Percentiles rank a stretch among this genome's conserved stretches.
phyloP scores from a whole-genome alignment of 2,797 vertebrate genomes.

The Paedocypris micromegethes region DNA sequence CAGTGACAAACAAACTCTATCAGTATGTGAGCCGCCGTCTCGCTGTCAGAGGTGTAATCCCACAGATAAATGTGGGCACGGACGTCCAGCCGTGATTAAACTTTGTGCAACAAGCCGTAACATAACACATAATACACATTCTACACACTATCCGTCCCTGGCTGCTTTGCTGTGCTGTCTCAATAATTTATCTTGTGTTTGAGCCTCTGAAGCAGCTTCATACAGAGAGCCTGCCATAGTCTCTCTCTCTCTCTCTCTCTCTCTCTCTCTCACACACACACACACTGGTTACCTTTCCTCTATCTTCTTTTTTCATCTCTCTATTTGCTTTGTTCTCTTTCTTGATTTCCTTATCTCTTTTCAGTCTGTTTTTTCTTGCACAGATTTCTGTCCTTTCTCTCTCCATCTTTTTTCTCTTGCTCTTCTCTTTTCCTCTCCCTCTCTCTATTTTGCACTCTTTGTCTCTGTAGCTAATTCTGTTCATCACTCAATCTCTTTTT shows the following conservation, averaged over 20 bases:
- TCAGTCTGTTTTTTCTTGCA: too few species aligned
- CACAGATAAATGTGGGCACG: constrained; percentile 26
- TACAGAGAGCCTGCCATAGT: constrained; percentile 21
- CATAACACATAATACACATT: constrained; percentile 22
- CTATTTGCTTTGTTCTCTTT: too few species aligned
- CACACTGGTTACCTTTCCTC: too few species aligned
- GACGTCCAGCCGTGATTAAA: constrained; percentile 35
- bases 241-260: constrained; percentile 10
- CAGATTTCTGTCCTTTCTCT: too few species aligned
- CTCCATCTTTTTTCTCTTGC: too few species aligned
- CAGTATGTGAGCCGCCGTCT: constrained; percentile 24
- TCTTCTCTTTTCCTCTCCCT: too few species aligned
- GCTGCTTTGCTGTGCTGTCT: constrained; percentile 42
- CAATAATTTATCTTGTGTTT: constrained; percentile 34
- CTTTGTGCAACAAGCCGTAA: constrained; percentile 41
- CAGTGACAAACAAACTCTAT: constrained; percentile 29
- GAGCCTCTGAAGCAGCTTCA: constrained; percentile 6
- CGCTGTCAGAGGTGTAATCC: constrained; percentile 35
- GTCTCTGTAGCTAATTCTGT: too few species aligned
- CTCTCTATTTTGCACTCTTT: too few species aligned
- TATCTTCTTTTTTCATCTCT: too few species aligned
- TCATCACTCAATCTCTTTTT: too few species aligned
- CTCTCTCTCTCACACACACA: background rate
- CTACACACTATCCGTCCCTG: constrained; percentile 23
- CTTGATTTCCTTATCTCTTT: too few species aligned